Base-by-base conservation (phyloP, 2,113 vertebrate species). In the Neotoma lepida region DNA sequence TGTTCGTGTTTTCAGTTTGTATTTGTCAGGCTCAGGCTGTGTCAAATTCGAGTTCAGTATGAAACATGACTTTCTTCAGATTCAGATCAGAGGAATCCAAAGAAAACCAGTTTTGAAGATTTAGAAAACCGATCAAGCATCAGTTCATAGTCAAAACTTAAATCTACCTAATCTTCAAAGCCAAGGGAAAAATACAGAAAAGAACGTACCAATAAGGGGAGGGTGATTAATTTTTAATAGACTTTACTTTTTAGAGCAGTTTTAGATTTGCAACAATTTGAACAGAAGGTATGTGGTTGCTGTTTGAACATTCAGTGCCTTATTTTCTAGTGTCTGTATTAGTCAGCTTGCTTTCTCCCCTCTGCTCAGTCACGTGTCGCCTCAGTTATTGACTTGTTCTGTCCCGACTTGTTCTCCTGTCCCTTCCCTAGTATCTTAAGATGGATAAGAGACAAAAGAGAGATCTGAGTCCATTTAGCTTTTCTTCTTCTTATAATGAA, bases 141-240 rank as follows among this genome's bases (percentile, higher is more conserved):
- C 35, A 88, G 61, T 54, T 51, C 68, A 81, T 22, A 2, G 3
- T 51, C 18, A 74, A 77, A 20, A 78, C 22, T 92, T 73, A 77
- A 68, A 22, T 73, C 46, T 82, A 33, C n/a, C 24, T 91, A 64
- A 77, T 85, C 74, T 71, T 90, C 8, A 93, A 90, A 66, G 76
- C 14, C 49, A 58, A 92, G 96, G 89, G 30, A 33, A 82, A 89
- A 78, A 71, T 26, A 92, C 8, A 39, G 49, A 12, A 73, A 89
- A 90, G 9, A 66, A 66, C 28, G 26, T 61, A 66, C n/a, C 68
- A 46, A 61, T 44, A 86, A 80, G n/a, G 1, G 68, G 6, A 51
- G 33, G 33, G 54, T 58, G 24, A 13, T 54, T 86, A 64, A 58
- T 74, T 61, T 77, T 61, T 22, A 80, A 63, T 2, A 44, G 12